Percentiles rank a stretch among this genome's conserved stretches.
phyloP scores from a whole-genome alignment of 2,888 invertebrate genomes.

The Synergus gifuensis region DNA sequence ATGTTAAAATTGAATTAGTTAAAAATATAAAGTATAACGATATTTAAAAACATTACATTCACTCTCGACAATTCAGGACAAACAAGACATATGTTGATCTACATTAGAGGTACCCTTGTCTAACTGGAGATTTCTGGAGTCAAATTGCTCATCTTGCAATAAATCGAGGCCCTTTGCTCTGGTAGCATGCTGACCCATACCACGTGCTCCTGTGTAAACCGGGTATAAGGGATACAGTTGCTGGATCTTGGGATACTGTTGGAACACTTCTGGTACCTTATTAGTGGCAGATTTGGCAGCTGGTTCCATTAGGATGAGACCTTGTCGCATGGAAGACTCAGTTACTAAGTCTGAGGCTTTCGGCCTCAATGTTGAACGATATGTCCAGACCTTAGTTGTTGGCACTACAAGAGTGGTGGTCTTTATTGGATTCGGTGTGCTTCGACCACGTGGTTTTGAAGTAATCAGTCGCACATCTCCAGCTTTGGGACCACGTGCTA shows the following conservation, averaged over 20 bases:
- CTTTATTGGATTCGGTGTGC: conserved; percentile 49
- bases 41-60: background rate
- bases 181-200: conserved; percentile 68
- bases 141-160: conserved; percentile 73
- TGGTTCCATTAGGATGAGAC: conserved; percentile 75
- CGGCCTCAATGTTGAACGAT: conserved; percentile 49
- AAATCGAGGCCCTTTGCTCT: conserved; percentile 72
- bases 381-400: conserved; percentile 43
- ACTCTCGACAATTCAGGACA: conserved; percentile 9
- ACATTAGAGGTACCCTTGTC: conserved; percentile 64
- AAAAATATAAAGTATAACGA: background rate
- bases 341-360: conserved; percentile 67
- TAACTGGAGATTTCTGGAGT: conserved; percentile 69
- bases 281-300: conserved; percentile 73
- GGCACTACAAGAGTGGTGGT: conserved; percentile 48
- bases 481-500: conserved; percentile 65
- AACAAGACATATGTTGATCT: background rate
- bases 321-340: conserved; percentile 70
- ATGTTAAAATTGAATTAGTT: no score
- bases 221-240: conserved; percentile 84
- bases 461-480: conserved; percentile 63
- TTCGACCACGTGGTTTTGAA: conserved; percentile 65
- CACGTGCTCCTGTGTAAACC: conserved; percentile 71
- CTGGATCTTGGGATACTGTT: conserved; percentile 87
- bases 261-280: conserved; percentile 85